A percentile compares a stretch with the other conserved stretches of the same genome.
phyloP scores from a whole-genome alignment of 2,113 vertebrate species.

The Poicephalus meyeri region DNA sequence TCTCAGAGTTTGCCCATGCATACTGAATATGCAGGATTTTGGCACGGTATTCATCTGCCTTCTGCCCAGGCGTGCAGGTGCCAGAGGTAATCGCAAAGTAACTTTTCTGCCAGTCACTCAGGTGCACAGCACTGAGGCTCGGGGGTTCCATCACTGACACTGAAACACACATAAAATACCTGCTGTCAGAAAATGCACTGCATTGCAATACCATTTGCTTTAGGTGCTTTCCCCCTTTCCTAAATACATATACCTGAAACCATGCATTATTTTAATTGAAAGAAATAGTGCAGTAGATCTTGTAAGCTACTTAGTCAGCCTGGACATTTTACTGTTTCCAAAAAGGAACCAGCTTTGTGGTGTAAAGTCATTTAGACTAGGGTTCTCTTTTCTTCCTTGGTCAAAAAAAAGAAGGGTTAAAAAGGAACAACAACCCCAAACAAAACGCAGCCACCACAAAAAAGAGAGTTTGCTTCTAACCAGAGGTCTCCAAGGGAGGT shows the following conservation, averaged over 20 bases:
- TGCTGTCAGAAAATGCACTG: background rate
- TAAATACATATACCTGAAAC: background rate
- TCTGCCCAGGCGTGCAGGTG: constrained; percentile 84
- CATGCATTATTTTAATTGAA: background rate
- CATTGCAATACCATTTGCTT: background rate
- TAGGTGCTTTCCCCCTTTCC: background rate
- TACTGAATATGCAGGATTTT: constrained; percentile 90
- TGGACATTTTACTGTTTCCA: background rate
- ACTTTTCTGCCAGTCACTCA: constrained; percentile 93
- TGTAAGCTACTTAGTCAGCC: background rate
- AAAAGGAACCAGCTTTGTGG: background rate
- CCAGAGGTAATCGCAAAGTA: constrained; percentile 87
- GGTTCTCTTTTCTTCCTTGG: background rate
- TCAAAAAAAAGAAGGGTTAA: background rate
- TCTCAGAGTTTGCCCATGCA: constrained; percentile 88
- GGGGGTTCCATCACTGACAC: constrained; percentile 58
- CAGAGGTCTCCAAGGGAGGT: constrained; percentile 1
- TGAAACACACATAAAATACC: constrained; percentile 2
- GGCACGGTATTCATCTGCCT: constrained; percentile 89
- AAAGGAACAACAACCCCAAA: background rate
- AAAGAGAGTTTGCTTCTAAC: background rate
- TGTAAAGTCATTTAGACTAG: background rate
- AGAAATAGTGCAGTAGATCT: background rate
- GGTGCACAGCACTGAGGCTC: constrained; percentile 77
- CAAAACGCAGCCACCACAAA: background rate